Percentiles rank a stretch among this genome's conserved stretches.
phyloP scores from a whole-genome alignment of 2,888 invertebrate genomes.

The Eucera pruinosa region DNA sequence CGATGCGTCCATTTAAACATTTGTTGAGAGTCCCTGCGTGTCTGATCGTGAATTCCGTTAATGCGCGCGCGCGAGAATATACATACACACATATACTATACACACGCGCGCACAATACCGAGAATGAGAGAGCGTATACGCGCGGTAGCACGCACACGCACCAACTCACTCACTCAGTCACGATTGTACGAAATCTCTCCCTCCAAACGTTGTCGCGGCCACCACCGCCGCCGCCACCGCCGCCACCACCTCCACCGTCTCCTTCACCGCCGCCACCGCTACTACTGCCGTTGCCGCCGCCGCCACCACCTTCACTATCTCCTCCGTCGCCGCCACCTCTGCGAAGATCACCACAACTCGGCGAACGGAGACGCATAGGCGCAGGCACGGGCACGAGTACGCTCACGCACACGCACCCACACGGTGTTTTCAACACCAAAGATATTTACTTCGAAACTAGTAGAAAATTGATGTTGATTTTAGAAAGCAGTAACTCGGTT shows the following conservation, averaged over 20 bases:
- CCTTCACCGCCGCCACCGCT: slow-evolving; percentile 17
- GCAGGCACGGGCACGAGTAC: slow-evolving; percentile 52
- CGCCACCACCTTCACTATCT: slow-evolving; percentile 16
- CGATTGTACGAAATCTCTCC: slow-evolving; percentile 57
- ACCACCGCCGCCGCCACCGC: slow-evolving; percentile 45
- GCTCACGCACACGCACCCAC: slow-evolving; percentile 47
- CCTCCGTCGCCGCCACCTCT: slow-evolving; percentile 52
- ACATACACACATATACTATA: slow-evolving; percentile 46
- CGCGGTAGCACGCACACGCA: slow-evolving; percentile 58
- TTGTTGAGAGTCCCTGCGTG: slow-evolving; percentile 84
- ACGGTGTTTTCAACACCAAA: slow-evolving; percentile 29
- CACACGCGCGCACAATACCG: slow-evolving; percentile 43
- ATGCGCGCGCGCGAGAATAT: slow-evolving; percentile 74
- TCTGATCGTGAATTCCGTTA: slow-evolving; percentile 80
- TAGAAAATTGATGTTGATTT: slow-evolving; percentile 6
- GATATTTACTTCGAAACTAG: slow-evolving; percentile 38
- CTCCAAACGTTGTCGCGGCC: slow-evolving; percentile 51
- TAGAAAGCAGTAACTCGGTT: slow-evolving; percentile 2
- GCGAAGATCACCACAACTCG: slow-evolving; percentile 63
- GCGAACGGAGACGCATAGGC: slow-evolving; percentile 68
- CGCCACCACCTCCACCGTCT: slow-evolving; percentile 6
- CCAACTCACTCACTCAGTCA: slow-evolving; percentile 61
- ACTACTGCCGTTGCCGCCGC: slow-evolving; percentile 6
- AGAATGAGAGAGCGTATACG: slow-evolving; percentile 56
- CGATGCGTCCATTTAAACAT: slow-evolving; percentile 98